Percentiles rank a stretch among this genome's conserved stretches.
These are phyloP conservation scores for Lytechinus variegatus DNA, from an alignment of 35 echinoderm and acorn worm species.

Conservation along the genomic window DNA sequence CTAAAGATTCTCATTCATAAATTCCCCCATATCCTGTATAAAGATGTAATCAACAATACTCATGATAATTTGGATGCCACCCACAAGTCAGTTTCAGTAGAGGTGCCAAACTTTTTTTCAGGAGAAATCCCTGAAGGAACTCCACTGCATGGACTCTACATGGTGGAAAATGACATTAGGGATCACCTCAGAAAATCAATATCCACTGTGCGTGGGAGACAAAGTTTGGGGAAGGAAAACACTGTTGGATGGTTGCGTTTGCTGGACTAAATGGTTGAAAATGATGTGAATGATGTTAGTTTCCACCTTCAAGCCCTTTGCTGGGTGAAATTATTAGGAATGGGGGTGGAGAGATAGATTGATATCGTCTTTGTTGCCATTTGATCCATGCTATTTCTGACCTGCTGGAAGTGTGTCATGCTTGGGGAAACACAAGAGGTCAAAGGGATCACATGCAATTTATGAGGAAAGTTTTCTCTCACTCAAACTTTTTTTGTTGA, in stretches of 20 bases:
- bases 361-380: constrained; percentile 40
- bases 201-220: not conserved
- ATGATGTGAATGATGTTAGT: not conserved
- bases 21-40: not conserved
- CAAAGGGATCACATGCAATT: constrained; percentile 54
- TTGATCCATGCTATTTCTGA: constrained; percentile 15
- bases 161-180: constrained; percentile 55
- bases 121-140: constrained; percentile 52
- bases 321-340: not conserved
- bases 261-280: not conserved
- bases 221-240: constrained; percentile 17
- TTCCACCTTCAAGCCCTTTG: not conserved
- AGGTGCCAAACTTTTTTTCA: constrained; percentile 37
- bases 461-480: constrained; percentile 13
- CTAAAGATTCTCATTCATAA: constrained; percentile 30
- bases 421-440: constrained; percentile 25
- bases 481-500: not conserved
- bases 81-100: constrained; percentile 16
- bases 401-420: constrained; percentile 50
- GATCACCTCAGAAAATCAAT: constrained; percentile 37
- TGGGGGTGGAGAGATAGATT: not conserved
- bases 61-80: constrained; percentile 40
- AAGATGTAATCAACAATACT: constrained; percentile 24
- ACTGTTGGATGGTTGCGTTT: not conserved
- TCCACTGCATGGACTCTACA: constrained; percentile 27